These are phyloP conservation scores for Accipiter cooperii DNA, from an alignment of 2,113 vertebrate genomes.

Conservation along the genomic window DNA sequence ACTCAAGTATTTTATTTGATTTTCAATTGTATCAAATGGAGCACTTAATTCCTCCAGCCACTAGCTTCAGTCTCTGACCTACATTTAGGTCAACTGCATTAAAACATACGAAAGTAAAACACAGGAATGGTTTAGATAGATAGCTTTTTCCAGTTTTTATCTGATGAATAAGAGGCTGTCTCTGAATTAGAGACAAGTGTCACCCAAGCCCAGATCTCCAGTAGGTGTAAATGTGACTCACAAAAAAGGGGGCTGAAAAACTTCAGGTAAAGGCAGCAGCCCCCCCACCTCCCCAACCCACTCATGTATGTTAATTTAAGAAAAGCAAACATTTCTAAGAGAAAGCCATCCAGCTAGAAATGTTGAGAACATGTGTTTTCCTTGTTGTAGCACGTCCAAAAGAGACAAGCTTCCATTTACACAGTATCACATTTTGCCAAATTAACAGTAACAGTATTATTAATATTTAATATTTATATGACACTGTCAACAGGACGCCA, in stretches of 20 bases:
- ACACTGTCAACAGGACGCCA: background rate
- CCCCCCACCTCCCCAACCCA: background rate
- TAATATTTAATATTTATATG: slow-evolving; percentile 42
- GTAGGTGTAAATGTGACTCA: background rate
- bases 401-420: slow-evolving; percentile 15
- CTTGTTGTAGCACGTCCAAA: slow-evolving; percentile 13
- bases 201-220: background rate
- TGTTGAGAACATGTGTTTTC: slow-evolving; percentile 22
- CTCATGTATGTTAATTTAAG: background rate
- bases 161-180: background rate
- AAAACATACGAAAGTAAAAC: background rate
- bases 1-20: background rate
- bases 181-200: background rate
- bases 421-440: slow-evolving; percentile 20
- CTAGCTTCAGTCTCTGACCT: background rate
- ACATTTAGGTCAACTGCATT: background rate
- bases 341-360: slow-evolving; percentile 14
- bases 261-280: background rate
- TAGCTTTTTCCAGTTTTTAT: background rate
- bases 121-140: background rate
- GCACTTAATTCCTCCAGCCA: background rate
- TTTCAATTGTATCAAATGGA: background rate
- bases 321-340: slow-evolving; percentile 30
- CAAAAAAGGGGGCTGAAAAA: background rate
- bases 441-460: slow-evolving; percentile 18